Base-by-base conservation (phyloP, 2,888 invertebrate species). In the Tetheella fluctuosa region DNA sequence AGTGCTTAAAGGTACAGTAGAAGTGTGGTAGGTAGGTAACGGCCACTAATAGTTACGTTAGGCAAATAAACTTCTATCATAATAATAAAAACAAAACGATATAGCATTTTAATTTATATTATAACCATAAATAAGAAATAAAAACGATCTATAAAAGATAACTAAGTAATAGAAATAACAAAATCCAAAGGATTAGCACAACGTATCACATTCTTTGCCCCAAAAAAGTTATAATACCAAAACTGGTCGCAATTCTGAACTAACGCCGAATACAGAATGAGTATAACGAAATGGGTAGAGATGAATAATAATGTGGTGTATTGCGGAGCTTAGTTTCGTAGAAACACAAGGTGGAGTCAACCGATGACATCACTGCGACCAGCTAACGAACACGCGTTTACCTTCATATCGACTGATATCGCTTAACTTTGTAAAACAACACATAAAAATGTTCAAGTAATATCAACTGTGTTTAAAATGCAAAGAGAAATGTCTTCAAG, bases 291-390 rank as follows among this genome's bases (percentile, higher is more conserved):
- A 76, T 79, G 78, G 81, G 71, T 74, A 68, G 70, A 64, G 75
- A 75, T 72, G 84, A 89, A 90, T 90, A 90, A 88, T 86, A 90
- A 90, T 85, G 80, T 73, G 77, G n/a, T 48, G 48, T n/a, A 2
- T 2, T 10, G 80, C 73, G 74, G 81, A 80, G 83, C 79, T 88
- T 80, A 85, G 84, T 81, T 91, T 91, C 91, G 88, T 85, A 84
- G 90, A 92, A 91, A 77, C 78, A 75, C 76, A 80, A 86, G 87
- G 84, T 85, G 76, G 81, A 82, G 79, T 73, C 59, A 67, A 68
- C 68, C 68, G 88, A 89, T 91, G 91, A 90, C 89, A 88, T 91
- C 91, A 91, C 79, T 74, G 74, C 74, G 69, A 76, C 72, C 77
- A 74, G 79, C 68, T 68, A 76, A 73, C 64, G 71, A 76, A 70